Percentiles rank a stretch among this genome's conserved stretches.
These are phyloP conservation scores for Orgyia antiqua DNA, from an alignment of 2,888 invertebrate species.

Conservation along the genomic window DNA sequence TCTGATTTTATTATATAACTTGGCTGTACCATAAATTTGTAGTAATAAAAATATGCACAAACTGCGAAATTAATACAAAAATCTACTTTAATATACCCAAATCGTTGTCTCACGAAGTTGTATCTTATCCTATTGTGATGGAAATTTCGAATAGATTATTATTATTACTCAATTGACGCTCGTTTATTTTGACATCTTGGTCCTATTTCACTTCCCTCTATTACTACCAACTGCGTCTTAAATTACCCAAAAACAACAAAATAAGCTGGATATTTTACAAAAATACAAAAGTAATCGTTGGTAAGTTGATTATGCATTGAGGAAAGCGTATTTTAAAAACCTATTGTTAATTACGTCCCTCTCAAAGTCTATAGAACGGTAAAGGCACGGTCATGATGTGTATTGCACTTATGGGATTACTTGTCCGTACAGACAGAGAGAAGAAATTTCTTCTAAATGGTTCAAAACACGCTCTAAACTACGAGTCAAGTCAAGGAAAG, in stretches of 20 bases:
- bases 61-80: too few species aligned
- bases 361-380: conserved; percentile 77
- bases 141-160: conserved; percentile 38
- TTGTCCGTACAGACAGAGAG: conserved; percentile 70
- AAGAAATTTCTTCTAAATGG: conserved; percentile 71
- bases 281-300: conserved; percentile 61
- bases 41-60: too few species aligned
- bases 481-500: conserved; percentile 73
- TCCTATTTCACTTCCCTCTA: conserved; percentile 55
- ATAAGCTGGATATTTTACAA: conserved; percentile 55
- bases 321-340: conserved; percentile 64
- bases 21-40: too few species aligned
- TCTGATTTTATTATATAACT: too few species aligned
- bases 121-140: conserved; percentile 62
- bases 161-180: conserved; percentile 59
- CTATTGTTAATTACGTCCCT: conserved; percentile 78
- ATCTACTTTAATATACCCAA: too few species aligned
- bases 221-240: conserved; percentile 42
- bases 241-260: conserved; percentile 44
- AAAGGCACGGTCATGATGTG: conserved; percentile 78
- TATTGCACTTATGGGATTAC: conserved; percentile 73
- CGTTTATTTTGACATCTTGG: conserved; percentile 51
- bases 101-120: conserved; percentile 65
- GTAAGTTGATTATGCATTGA: conserved; percentile 47
- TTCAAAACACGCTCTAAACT: conserved; percentile 74